Conservation (phyloP, 2,797 vertebrate species). For the Anas georgica region DNA sequence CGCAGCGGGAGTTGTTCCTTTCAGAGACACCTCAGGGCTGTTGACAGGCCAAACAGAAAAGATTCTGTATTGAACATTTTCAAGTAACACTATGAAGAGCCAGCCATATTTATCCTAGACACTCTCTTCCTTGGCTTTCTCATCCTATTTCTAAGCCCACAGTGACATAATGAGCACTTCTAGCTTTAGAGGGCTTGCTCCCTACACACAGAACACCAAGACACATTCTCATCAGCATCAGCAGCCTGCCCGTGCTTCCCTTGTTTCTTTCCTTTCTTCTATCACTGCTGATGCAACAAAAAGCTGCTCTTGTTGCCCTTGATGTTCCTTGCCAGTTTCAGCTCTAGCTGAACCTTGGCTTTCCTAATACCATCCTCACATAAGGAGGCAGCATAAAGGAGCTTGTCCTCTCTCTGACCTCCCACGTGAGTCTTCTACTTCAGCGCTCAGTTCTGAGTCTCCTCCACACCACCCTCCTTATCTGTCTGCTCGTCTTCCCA, state of each 20-base stretch:
- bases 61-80: not conserved
- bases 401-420: not conserved
- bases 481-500: not conserved
- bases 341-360: not conserved
- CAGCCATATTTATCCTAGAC: not conserved
- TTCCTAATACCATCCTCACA: not conserved
- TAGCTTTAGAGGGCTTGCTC: not conserved
- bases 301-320: not conserved
- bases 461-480: not conserved
- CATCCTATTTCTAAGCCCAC: not conserved
- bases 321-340: not conserved
- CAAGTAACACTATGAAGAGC: not conserved
- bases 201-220: not conserved
- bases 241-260: not conserved
- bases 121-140: not conserved
- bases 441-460: not conserved
- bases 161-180: not conserved
- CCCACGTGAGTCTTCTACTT: rapidly evolving
- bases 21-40: not conserved
- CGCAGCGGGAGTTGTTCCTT: not conserved
- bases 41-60: not conserved
- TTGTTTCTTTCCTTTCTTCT: not conserved
- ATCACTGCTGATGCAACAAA: not conserved
- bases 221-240: not conserved
- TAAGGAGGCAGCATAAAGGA: not conserved